A percentile compares a stretch with the other conserved stretches of the same genome.
These are phyloP conservation scores for Riptortus pedestris DNA, from an alignment of 1,140 invertebrate species.

Conservation along the genomic window DNA sequence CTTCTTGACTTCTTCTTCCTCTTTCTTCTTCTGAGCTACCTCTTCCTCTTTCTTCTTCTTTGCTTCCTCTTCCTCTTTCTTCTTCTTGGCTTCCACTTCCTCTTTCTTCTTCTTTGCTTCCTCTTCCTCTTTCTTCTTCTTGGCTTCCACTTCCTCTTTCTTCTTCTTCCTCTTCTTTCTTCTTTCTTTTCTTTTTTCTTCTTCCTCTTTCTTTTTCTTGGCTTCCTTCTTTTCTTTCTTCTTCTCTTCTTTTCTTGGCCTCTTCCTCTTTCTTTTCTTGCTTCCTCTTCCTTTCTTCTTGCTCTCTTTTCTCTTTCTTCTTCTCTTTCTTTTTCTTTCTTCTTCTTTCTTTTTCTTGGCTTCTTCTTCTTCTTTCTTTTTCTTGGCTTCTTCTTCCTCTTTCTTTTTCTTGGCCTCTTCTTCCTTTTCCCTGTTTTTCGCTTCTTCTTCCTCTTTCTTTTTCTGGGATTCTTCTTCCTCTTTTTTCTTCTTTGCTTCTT, in stretches of 20 bases:
- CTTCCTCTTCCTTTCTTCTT: constrained; percentile 30
- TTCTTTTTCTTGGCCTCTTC: constrained; percentile 24
- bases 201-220: constrained; percentile 16
- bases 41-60: constrained; percentile 7
- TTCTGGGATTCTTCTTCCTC: constrained; percentile 30
- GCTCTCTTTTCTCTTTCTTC: constrained; percentile 31
- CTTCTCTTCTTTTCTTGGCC: constrained; percentile 26
- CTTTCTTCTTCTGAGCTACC: constrained; percentile 20
- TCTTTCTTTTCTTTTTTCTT: constrained; percentile 18
- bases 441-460: constrained; percentile 30
- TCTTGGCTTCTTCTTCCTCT: constrained; percentile 28
- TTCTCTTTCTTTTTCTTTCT: constrained; percentile 31
- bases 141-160: constrained; percentile 17
- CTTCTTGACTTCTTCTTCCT: constrained; percentile 28
- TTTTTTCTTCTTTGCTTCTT: constrained; percentile 28
- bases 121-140: constrained; percentile 8
- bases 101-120: constrained; percentile 1
- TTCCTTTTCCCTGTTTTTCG: constrained; percentile 29
- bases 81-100: constrained; percentile 23
- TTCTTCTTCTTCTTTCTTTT: constrained; percentile 23
- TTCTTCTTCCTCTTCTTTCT: constrained; percentile 19
- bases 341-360: constrained; percentile 28
- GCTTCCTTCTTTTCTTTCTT: constrained; percentile 20
- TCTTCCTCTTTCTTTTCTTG: constrained; percentile 29
- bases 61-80: constrained; percentile 12